Evolutionary conservation across 2,888 invertebrate genomes (phyloP), one percentile per base, ranked within the genome.

Genomic region (Petrophora chlorosata): DNA sequence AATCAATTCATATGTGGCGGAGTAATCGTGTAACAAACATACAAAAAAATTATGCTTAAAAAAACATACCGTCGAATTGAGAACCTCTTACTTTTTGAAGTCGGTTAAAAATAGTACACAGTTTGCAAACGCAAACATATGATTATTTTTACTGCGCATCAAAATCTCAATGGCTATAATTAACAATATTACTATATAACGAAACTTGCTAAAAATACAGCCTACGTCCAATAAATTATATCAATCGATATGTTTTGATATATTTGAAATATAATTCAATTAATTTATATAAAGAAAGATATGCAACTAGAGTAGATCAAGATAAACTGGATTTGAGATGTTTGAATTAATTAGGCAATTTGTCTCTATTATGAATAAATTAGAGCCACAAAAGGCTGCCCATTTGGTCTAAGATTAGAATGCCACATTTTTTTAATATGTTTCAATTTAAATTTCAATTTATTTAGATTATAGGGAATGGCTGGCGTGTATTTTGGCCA

Each of bases 161-260:
- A 38, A 44, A 39, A 3, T 2, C 14, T 16, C 10, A 46, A 40
- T 16, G 26, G 23, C 22, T 47, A 41, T 47, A 29, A 16, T 35
- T 41, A 35, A 29, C 17, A 9, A 16, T 41, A 40, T 33, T 33
- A 39, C 12, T n/a, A 13, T 16, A 23, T 36, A 23, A 10, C 13
- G 26, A 40, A 15, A 41, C 47, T 22, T 9, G 40, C 10, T 26
- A 19, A 3, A 28, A 19, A 22, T 29, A 14, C 10, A 23, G 39
- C 28, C 23, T 40, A 25, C 19, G 14, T 36, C 2, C 25, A 39
- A 46, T 32, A 47, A 36, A 48, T 48, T 30, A 47, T 35, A 41
- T 47, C 36, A 36, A 32, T 41, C 35, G 25, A 19, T 25, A 23
- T 34, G 34, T 29, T 3, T 19, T 29, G 33, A 19, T 46, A 26